phyloP scores from a whole-genome alignment of 2,888 invertebrate genomes.

The Perizoma affinitatum region DNA sequence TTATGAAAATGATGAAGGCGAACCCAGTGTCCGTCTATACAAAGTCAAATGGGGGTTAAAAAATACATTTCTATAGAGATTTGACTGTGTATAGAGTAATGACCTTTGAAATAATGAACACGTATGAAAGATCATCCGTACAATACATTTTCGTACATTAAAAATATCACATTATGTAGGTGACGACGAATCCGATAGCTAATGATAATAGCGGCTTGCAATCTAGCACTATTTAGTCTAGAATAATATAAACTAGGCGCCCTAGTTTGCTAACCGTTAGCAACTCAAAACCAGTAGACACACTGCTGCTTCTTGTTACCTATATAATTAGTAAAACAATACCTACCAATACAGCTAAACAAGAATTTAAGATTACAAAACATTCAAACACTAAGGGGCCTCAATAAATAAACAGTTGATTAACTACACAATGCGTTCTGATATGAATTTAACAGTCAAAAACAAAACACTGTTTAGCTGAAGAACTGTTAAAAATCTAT shows the following conservation, averaged over 20 bases:
- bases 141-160: slow-evolving; percentile 21
- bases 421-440: too few relatives aligned
- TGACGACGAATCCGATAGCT: slow-evolving; percentile 6
- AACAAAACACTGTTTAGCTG: too few relatives aligned
- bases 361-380: slow-evolving; percentile 18
- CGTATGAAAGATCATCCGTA: slow-evolving; percentile 33
- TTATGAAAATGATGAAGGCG: slow-evolving; percentile 56
- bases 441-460: too few relatives aligned
- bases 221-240: slow-evolving; percentile 8
- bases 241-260: slow-evolving; percentile 4
- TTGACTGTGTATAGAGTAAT: slow-evolving; percentile 26
- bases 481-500: too few relatives aligned
- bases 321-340: slow-evolving; percentile 22
- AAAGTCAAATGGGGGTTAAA: slow-evolving; percentile 29
- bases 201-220: slow-evolving; percentile 11
- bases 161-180: slow-evolving; percentile 20
- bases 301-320: slow-evolving; percentile 20
- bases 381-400: slow-evolving; percentile 7
- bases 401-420: too few relatives aligned
- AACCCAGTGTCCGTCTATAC: slow-evolving; percentile 39
- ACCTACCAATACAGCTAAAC: slow-evolving; percentile 16
- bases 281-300: slow-evolving; percentile 10
- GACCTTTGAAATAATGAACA: slow-evolving; percentile 11
- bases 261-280: slow-evolving; percentile 10
- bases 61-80: slow-evolving; percentile 31